These are phyloP conservation scores for Blennius ocellaris DNA, from an alignment of 2,113 vertebrate species.

Conservation along the genomic window DNA sequence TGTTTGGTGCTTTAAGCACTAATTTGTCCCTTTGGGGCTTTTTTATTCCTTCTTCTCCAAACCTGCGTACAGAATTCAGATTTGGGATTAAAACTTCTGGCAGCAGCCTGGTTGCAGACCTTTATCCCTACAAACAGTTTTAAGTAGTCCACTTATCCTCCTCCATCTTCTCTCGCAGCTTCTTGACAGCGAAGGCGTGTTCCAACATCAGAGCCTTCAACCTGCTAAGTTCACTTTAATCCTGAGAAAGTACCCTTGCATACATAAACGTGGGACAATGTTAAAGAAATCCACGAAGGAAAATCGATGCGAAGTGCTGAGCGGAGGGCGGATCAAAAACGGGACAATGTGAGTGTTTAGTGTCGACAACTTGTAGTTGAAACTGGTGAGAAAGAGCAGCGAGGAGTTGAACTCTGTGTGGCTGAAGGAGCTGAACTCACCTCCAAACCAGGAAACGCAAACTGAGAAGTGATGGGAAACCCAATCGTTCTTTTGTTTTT, in stretches of 20 bases:
- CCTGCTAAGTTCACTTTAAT: constrained; percentile 62
- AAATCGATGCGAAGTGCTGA: constrained; percentile 71
- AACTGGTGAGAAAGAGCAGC: constrained; percentile 34
- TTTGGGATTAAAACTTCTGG: constrained; percentile 17
- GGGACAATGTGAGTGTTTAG: constrained; percentile 57
- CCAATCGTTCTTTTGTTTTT: too few species aligned
- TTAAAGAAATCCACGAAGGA: constrained; percentile 48
- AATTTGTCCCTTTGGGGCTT: too few species aligned
- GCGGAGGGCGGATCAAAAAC: constrained; percentile 66
- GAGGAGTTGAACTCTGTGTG: not conserved
- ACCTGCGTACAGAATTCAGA: not conserved
- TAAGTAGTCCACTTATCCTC: constrained; percentile 50
- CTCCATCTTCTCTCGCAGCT: constrained; percentile 25
- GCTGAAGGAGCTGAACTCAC: too few species aligned
- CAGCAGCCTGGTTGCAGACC: constrained; percentile 18
- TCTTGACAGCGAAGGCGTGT: constrained; percentile 39
- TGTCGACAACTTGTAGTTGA: constrained; percentile 47
- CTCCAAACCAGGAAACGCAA: too few species aligned
- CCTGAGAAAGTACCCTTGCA: constrained; percentile 55
- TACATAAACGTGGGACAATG: constrained; percentile 69
- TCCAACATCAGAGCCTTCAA: constrained; percentile 53
- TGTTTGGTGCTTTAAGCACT: too few species aligned
- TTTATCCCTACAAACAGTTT: constrained; percentile 59
- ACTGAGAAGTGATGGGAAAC: too few species aligned
- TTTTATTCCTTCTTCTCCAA: too few species aligned